Percentiles rank a stretch among this genome's conserved stretches.
Conservation (phyloP, 2,888 invertebrate species). For the Scotopteryx bipunctaria region DNA sequence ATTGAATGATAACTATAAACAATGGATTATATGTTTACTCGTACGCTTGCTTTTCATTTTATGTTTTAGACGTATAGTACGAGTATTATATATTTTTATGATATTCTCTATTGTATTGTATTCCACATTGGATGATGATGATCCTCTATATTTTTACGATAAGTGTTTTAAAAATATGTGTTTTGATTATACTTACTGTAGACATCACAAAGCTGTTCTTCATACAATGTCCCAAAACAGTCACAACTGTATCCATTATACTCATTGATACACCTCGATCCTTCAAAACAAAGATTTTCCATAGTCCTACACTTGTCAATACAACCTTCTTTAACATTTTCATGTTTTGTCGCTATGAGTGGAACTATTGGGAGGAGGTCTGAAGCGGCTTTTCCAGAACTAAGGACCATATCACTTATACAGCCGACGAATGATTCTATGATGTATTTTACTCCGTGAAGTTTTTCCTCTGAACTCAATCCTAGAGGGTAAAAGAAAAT, state of each 20-base stretch:
- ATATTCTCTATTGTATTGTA: too few relatives aligned
- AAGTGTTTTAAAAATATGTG: too few relatives aligned
- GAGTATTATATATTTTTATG: too few relatives aligned
- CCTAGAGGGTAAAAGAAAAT: slow-evolving; percentile 73
- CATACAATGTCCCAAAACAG: slow-evolving; percentile 95
- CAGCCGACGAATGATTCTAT: slow-evolving; percentile 97
- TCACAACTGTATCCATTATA: slow-evolving; percentile 95
- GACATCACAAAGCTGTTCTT: slow-evolving; percentile 95
- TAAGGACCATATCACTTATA: slow-evolving; percentile 92
- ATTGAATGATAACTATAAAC: too few relatives aligned
- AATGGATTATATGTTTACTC: too few relatives aligned
- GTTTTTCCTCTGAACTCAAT: slow-evolving; percentile 93
- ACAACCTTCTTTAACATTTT: slow-evolving; percentile 95
- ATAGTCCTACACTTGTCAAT: slow-evolving; percentile 91
- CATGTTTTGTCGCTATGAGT: slow-evolving; percentile 93
- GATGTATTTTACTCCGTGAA: slow-evolving; percentile 95
- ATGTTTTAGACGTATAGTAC: too few relatives aligned
- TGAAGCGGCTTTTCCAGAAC: slow-evolving; percentile 93
- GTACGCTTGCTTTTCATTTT: too few relatives aligned
- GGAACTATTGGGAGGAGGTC: slow-evolving; percentile 92
- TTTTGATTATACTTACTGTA: slow-evolving; percentile 87
- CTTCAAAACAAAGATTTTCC: slow-evolving; percentile 93
- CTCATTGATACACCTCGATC: slow-evolving; percentile 95
- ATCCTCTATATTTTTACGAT: too few relatives aligned
- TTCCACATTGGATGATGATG: too few relatives aligned